A percentile compares a stretch with the other conserved stretches of the same genome.
Conservation (phyloP, 2,888 invertebrate genomes). For the Pristionchus japonicus region DNA sequence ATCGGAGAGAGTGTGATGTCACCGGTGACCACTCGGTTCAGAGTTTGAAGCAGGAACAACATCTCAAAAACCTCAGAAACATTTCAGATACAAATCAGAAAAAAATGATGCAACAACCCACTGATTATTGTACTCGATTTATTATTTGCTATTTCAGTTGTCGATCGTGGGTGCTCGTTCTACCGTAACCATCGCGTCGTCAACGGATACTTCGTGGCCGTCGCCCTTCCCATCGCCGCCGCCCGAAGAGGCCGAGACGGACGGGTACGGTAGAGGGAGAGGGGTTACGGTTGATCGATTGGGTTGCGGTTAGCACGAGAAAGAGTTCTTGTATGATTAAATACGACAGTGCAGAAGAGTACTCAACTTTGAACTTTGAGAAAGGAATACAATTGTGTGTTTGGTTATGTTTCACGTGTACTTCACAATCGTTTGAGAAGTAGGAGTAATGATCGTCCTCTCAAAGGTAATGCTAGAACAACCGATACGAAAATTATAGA, state of each 20-base stretch:
- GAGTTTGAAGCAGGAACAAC: no score
- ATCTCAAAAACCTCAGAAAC: no score
- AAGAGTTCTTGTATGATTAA: no score
- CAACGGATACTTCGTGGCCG: conserved; percentile 30
- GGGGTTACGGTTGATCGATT: neutral
- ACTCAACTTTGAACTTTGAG: neutral
- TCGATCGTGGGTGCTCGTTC: conserved; percentile 12
- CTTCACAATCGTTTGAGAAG: neutral
- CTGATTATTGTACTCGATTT: no score
- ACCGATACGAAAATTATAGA: neutral
- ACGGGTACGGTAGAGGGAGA: neutral
- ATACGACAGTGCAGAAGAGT: no score
- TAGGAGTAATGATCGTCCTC: neutral
- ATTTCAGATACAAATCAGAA: no score
- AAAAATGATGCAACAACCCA: no score
- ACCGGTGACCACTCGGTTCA: no score
- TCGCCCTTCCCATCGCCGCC: conserved; percentile 35
- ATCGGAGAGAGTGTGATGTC: neutral
- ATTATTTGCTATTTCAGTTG: conserved; percentile 25
- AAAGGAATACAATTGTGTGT: neutral
- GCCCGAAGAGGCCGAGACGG: conserved; percentile 35
- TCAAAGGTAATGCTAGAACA: neutral
- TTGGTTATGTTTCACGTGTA: neutral
- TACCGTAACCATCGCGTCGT: conserved; percentile 38
- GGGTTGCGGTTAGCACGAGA: no score